A percentile compares a stretch with the other conserved stretches of the same genome.
phyloP scores from a whole-genome alignment of 2,888 invertebrate species.

The Tetanocera ferruginea region DNA sequence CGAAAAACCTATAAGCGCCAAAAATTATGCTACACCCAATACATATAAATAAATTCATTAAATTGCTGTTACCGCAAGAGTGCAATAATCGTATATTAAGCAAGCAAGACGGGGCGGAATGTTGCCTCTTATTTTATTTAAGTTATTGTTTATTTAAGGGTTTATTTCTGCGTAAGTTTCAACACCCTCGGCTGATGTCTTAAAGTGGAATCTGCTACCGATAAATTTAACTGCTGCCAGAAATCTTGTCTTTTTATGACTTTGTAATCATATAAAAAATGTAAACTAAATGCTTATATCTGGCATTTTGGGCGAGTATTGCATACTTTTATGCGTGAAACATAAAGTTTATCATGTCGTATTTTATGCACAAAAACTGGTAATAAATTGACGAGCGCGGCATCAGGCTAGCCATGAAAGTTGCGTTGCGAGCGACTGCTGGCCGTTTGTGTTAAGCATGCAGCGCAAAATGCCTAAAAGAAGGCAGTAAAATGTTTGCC shows the following conservation, averaged over 20 bases:
- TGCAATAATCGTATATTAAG: slow-evolving; percentile 1
- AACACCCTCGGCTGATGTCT: not conserved
- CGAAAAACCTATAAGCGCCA: slow-evolving; percentile 40
- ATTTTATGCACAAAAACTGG: slow-evolving; percentile 62
- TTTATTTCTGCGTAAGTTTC: slow-evolving; percentile 42
- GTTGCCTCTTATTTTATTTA: not conserved
- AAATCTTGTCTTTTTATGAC: slow-evolving; percentile 51
- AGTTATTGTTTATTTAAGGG: not conserved
- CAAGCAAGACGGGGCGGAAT: not conserved
- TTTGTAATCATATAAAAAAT: slow-evolving; percentile 59
- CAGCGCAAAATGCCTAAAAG: slow-evolving; percentile 9
- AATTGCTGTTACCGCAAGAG: not conserved
- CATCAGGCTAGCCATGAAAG: not conserved
- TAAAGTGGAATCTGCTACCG: not conserved
- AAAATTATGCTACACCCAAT: slow-evolving; percentile 45
- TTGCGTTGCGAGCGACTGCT: not conserved
- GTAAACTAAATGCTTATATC: slow-evolving; percentile 17
- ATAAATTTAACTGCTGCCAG: not conserved
- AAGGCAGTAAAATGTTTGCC: not conserved
- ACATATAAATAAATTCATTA: slow-evolving; percentile 18
- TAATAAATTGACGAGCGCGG: slow-evolving; percentile 54
- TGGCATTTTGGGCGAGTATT: not conserved
- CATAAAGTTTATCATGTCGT: slow-evolving; percentile 63
- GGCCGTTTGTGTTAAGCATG: not conserved
- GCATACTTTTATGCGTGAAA: slow-evolving; percentile 43